Evolutionary conservation across 2,797 vertebrate species (phyloP).

Genomic region (Alcedo atthis): DNA sequence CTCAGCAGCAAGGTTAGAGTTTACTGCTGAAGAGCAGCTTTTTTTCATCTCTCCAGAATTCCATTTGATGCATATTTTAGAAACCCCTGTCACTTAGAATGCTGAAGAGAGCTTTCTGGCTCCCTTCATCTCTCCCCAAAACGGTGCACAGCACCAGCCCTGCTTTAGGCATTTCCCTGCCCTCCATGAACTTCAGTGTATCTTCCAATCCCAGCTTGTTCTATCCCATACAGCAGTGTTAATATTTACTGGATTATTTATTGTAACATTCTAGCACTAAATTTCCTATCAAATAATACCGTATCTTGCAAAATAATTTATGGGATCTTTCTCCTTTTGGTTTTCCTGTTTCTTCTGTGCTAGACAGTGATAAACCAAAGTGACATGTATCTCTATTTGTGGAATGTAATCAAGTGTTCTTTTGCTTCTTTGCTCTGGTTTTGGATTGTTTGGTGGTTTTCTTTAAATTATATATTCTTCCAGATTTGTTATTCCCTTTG

Average conservation of each 20-base stretch:
- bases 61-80: slow-evolving; percentile 41
- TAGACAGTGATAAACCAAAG: background rate
- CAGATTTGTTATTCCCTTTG: background rate
- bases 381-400: background rate
- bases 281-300: background rate
- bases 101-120: background rate
- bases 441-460: background rate
- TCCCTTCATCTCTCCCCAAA: background rate
- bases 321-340: background rate
- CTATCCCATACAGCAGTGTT: background rate
- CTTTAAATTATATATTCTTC: background rate
- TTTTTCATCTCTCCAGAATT: background rate
- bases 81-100: background rate
- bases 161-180: background rate
- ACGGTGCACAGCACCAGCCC: background rate
- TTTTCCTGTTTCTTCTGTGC: background rate
- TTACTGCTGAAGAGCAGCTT: background rate
- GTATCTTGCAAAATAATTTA: background rate
- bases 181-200: background rate
- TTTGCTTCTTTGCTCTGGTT: background rate
- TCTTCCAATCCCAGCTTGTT: background rate
- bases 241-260: slow-evolving; percentile 7
- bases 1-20: background rate
- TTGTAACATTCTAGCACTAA: background rate
- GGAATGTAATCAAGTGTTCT: background rate